Percentiles rank a stretch among this genome's conserved stretches.
phyloP scores from a whole-genome alignment of 2,113 vertebrate genomes.

The Ciconia stormi region DNA sequence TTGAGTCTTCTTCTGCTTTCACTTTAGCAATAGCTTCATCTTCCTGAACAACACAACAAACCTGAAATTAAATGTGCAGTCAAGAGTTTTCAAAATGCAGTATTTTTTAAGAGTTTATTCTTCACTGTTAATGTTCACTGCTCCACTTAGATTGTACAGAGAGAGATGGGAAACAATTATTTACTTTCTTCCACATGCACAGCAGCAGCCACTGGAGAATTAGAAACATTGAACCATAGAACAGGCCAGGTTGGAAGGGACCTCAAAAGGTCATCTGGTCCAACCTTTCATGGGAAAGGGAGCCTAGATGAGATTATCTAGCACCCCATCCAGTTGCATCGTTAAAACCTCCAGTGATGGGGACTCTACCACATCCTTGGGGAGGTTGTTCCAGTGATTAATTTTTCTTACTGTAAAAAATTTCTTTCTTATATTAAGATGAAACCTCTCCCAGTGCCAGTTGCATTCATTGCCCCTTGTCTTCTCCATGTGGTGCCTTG shows the following conservation, averaged over 20 bases:
- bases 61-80: constrained; percentile 47
- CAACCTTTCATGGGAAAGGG: neutral
- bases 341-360: too few relatives aligned
- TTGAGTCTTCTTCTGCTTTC: constrained; percentile 85
- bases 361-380: too few relatives aligned
- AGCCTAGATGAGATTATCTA: neutral
- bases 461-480: neutral
- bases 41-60: constrained; percentile 79
- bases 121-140: neutral
- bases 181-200: neutral
- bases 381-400: too few relatives aligned
- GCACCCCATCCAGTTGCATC: too few relatives aligned
- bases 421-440: too few relatives aligned
- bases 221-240: too few relatives aligned
- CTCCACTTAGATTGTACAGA: neutral
- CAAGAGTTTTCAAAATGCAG: neutral
- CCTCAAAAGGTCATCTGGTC: neutral
- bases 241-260: neutral
- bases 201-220: neutral
- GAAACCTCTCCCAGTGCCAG: neutral
- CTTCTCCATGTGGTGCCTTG: neutral
- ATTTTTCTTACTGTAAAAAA: too few relatives aligned
- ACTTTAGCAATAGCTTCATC: constrained; percentile 82
- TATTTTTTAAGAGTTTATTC: neutral
- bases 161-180: neutral